phyloP scores from a whole-genome alignment of 2,888 invertebrate genomes.

The Cerastis leucographa region DNA sequence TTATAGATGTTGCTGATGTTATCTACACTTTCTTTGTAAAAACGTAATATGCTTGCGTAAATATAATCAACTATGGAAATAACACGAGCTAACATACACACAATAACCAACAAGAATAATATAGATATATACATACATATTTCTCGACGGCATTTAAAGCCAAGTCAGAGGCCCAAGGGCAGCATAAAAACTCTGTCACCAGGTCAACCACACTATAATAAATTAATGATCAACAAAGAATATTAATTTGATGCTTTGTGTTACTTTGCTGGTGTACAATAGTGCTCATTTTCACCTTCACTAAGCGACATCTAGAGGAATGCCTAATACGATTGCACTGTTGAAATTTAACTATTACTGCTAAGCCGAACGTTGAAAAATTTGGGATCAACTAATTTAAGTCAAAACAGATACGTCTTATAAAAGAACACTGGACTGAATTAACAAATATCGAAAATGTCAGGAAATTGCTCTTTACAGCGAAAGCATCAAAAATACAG shows the following conservation, averaged over 20 bases:
- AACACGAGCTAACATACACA: neutral
- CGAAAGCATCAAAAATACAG: constrained; percentile 11
- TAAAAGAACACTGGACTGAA: neutral
- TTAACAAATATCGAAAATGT: neutral
- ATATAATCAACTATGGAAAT: neutral
- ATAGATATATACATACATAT: no score
- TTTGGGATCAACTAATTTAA: neutral
- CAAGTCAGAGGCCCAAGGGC: no score
- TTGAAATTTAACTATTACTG: neutral
- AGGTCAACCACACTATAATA: no score
- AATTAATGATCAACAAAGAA: neutral
- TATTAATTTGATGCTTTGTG: neutral
- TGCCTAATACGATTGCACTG: neutral
- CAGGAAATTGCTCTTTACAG: neutral
- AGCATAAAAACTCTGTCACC: no score
- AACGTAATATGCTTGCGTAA: neutral
- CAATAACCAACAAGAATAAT: neutral
- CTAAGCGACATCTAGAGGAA: neutral
- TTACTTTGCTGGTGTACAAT: neutral
- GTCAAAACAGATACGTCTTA: neutral
- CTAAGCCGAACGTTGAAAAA: neutral
- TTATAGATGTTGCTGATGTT: neutral
- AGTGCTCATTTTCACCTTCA: neutral
- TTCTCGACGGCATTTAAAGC: no score
- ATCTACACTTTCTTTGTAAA: constrained; percentile 1